A percentile compares a stretch with the other conserved stretches of the same genome.
Evolutionary conservation across 2,113 vertebrate genomes (phyloP).

Genomic region (Hassar affinis): DNA sequence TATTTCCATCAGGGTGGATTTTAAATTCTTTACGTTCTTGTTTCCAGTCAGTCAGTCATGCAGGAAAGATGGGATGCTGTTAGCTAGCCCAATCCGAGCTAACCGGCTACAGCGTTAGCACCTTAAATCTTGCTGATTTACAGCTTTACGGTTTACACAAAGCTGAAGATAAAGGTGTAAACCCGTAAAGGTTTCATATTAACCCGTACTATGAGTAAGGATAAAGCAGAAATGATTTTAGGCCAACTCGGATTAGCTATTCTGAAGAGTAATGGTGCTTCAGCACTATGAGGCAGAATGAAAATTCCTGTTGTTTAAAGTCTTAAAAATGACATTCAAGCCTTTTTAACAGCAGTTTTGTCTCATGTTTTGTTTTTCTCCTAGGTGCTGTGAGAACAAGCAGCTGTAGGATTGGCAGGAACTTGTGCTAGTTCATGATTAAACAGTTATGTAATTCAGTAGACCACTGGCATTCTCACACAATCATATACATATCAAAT

Average conservation of each 20-base stretch:
- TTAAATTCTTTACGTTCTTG: no score
- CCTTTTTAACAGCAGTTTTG: not conserved
- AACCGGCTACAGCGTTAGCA: constrained; percentile 8
- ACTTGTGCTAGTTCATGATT: no score
- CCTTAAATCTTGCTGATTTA: constrained; percentile 3
- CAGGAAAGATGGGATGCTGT: constrained; percentile 8
- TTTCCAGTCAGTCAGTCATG: not conserved
- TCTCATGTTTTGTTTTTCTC: no score
- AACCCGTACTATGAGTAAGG: not conserved
- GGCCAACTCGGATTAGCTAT: not conserved
- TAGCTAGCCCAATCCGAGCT: constrained; percentile 1
- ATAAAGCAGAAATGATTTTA: not conserved
- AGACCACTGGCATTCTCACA: no score
- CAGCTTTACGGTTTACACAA: not conserved
- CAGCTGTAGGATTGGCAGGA: no score
- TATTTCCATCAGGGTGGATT: not conserved
- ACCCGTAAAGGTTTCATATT: not conserved
- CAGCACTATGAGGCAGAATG: not conserved
- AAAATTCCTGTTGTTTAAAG: not conserved
- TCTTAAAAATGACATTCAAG: not conserved
- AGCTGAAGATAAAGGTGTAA: not conserved
- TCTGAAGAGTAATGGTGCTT: not conserved
- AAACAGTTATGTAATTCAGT: no score
- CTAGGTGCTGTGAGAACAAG: no score
- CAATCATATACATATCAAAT: no score